Evolutionary conservation across 1,140 invertebrate genomes (phyloP), one percentile per base, ranked within the genome.

Genomic region (Carposina sasakii): DNA sequence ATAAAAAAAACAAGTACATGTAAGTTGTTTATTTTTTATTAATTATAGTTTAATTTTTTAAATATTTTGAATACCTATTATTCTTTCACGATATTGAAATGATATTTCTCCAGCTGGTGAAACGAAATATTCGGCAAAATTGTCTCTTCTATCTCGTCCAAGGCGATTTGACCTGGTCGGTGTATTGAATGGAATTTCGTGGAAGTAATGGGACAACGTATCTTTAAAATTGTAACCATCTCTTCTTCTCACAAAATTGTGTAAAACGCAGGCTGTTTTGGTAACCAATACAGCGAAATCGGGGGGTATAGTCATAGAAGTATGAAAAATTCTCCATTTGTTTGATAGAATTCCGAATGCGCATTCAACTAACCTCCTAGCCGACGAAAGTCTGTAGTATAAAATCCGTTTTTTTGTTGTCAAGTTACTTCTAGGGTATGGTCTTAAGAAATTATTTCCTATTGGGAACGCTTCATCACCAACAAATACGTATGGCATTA

Each of bases 291-390:
- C 48, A 20, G 50, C 53, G 47, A 57, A 60, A 33, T 63, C 52
- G 23, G 57, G 50, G 19, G 37, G 33, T 40, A 57, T 48, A 24
- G 39, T 50, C 50, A 63, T 57, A 22, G 16, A 24, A 23, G 52
- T 60, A 17, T 60, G 56, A 16, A 60, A 50, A 53, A 63, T 48
- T 48, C 53, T 41, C 57, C 57, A 63, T 51, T 60, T 63, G 37
- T 55, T 53, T n/a, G 73, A 57, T 10, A 88, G 48, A 33, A 88
- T 86, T 4, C 86, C 87, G 66, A 88, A 88, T 10, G 72, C 73
- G 54, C 67, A 69, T 63, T 70, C 69, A 4, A 86, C 64, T n/a
- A 77, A 20, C 72, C 54, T 50, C 53, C 83, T 56, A 15, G 76
- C 71, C 17, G 66, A 52, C 8, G 52, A 58, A 10, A 76, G 34